Percentiles rank a stretch among this genome's conserved stretches.
Conservation (phyloP, 2,888 invertebrate species). For the Conchocele bisecta region DNA sequence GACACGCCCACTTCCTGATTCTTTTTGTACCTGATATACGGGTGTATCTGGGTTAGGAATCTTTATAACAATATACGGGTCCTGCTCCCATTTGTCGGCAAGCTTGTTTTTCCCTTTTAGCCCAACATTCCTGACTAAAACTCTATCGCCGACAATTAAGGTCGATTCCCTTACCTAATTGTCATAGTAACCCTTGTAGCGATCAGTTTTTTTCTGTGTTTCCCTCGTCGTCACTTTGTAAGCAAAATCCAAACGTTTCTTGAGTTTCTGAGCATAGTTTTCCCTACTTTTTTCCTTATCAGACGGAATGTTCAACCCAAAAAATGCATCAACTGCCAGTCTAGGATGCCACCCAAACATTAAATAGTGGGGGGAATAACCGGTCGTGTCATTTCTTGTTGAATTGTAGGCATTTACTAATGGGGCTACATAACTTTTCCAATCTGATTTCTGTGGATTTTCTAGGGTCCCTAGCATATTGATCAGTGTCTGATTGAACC, state of each 20-base stretch:
- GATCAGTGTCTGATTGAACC: conserved; percentile 31
- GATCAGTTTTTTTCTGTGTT: neutral
- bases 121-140: conserved; percentile 12
- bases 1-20: neutral
- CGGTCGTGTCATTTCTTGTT: conserved; percentile 34
- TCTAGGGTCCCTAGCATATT: conserved; percentile 31
- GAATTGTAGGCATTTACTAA: conserved; percentile 25
- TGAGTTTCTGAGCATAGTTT: conserved; percentile 12
- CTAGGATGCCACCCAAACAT: conserved; percentile 44
- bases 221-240: conserved; percentile 13
- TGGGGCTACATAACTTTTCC: conserved; percentile 19
- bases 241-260: conserved; percentile 7
- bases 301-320: neutral
- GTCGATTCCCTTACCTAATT: neutral
- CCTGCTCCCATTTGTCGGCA: conserved; percentile 16
- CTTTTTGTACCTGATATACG: conserved; percentile 16
- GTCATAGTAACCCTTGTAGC: conserved; percentile 16
- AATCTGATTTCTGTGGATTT: conserved; percentile 21
- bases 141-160: conserved; percentile 12
- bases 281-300: neutral
- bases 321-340: conserved; percentile 35
- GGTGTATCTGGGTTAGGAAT: conserved; percentile 5
- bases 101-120: conserved; percentile 5
- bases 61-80: neutral
- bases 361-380: too few relatives aligned